These are phyloP conservation scores for Diarsia mendica DNA, from an alignment of 2,888 invertebrate species.

Conservation along the genomic window DNA sequence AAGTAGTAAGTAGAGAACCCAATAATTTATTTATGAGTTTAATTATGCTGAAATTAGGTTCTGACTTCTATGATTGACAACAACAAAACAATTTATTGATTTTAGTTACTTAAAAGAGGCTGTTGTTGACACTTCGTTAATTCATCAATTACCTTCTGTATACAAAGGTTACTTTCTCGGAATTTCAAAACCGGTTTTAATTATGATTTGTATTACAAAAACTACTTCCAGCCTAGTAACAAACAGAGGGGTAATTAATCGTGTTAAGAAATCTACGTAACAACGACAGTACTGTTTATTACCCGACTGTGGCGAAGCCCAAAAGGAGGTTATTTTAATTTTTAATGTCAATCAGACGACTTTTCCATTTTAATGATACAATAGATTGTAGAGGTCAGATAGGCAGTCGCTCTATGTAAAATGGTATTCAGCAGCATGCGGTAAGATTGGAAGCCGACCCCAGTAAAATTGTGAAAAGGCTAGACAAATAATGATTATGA, in stretches of 20 bases:
- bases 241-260: not conserved
- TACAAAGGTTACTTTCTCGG: not conserved
- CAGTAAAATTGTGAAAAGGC: no score
- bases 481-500: no score
- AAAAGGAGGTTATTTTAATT: not conserved
- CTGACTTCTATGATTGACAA: not conserved
- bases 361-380: not conserved
- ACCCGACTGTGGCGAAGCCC: no score
- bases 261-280: not conserved
- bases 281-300: not conserved
- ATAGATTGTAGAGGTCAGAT: not conserved
- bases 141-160: not conserved
- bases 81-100: not conserved
- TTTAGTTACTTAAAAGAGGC: not conserved
- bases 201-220: not conserved
- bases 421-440: no score
- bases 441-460: no score
- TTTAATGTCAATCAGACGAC: not conserved
- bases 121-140: not conserved
- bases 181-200: not conserved
- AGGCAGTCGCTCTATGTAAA: no score
- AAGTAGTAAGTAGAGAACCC: not conserved
- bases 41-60: no score
- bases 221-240: not conserved
- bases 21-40: not conserved